Conservation (phyloP, 2,797 vertebrate genomes). For the Sylvia borin region DNA sequence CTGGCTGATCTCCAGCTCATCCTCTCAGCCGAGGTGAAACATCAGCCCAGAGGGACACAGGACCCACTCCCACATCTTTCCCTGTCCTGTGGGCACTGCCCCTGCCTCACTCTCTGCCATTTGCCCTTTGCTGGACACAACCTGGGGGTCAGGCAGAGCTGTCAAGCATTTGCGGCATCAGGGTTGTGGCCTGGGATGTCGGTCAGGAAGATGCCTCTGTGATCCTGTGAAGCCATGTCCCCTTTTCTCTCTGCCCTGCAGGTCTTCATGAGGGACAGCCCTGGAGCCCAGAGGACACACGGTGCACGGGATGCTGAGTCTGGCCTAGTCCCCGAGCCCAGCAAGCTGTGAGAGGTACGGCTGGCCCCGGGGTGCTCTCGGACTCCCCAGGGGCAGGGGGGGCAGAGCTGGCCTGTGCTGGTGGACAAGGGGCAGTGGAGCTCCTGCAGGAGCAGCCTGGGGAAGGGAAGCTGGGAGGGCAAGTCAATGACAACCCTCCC, state of each 20-base stretch:
- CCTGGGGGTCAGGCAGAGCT: not conserved
- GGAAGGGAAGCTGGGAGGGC: not conserved
- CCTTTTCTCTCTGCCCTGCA: not conserved
- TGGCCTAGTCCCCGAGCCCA: not conserved
- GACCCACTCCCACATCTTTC: not conserved
- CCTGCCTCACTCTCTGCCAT: not conserved
- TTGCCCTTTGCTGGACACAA: not conserved
- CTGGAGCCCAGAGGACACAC: constrained; percentile 18
- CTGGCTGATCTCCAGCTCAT: not conserved
- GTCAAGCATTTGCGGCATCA: not conserved
- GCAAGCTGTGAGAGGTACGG: constrained; percentile 42
- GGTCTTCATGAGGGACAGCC: constrained; percentile 58
- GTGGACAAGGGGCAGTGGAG: rapidly evolving
- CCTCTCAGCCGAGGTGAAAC: rapidly evolving
- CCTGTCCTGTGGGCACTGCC: not conserved
- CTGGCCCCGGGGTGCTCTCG: not conserved
- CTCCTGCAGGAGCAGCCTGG: not conserved
- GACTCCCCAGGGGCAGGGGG: rapidly evolving
- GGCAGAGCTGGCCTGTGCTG: rapidly evolving
- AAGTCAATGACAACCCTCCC: not conserved
- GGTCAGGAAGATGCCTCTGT: not conserved
- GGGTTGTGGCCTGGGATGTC: not conserved
- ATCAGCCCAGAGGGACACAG: not conserved
- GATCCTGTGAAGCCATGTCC: not conserved
- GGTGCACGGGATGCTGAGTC: constrained; percentile 31